Conservation (phyloP, 2,113 vertebrate genomes). For the Sceloporus undulatus region DNA sequence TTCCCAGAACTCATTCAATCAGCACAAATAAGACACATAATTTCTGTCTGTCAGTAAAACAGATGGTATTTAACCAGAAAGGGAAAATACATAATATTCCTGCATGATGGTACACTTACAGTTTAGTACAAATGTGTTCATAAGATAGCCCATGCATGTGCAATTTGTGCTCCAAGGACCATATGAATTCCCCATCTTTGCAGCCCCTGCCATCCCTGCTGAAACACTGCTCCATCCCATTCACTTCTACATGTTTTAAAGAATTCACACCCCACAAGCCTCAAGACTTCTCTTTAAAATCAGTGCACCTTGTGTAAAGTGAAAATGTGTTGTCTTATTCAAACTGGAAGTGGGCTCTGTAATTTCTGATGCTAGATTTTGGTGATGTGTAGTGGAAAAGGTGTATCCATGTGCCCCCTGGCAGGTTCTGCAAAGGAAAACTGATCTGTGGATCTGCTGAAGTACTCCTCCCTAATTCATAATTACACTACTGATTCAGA, state of each 20-base stretch:
- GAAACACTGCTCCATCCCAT: not conserved
- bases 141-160: not conserved
- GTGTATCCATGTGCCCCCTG: too few species aligned
- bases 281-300: not conserved
- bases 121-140: not conserved
- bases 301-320: not conserved
- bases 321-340: too few species aligned
- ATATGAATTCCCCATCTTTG: too few species aligned
- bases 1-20: constrained; percentile 37
- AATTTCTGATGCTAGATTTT: too few species aligned
- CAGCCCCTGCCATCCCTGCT: not conserved
- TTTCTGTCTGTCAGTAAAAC: constrained; percentile 30
- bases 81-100: not conserved
- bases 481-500: not conserved
- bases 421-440: too few species aligned
- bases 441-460: too few species aligned
- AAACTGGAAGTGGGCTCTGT: too few species aligned
- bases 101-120: not conserved
- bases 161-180: not conserved
- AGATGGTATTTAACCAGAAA: not conserved
- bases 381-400: too few species aligned
- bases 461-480: too few species aligned
- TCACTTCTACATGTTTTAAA: not conserved
- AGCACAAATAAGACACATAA: not conserved
- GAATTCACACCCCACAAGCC: not conserved